Base-by-base conservation (phyloP, 2,113 vertebrate genomes). In the Girardinichthys multiradiatus region DNA sequence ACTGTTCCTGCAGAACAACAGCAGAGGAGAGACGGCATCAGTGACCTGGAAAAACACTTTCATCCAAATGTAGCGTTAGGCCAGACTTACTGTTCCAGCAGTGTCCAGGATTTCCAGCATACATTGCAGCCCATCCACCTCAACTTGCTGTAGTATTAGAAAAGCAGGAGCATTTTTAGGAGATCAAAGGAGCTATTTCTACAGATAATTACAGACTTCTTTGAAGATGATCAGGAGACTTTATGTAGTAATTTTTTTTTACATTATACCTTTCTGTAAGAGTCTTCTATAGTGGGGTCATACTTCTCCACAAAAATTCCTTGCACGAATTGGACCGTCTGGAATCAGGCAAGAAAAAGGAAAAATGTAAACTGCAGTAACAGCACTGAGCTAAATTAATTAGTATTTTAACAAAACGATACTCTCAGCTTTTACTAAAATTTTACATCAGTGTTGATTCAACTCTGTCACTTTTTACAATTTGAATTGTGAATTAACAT, bases 281-380 rank as follows among this genome's bases (percentile, higher is more conserved):
- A 99, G 86, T 99, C 98, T 95, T 99, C 98, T 96, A 99, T 99
- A 95, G 98, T 99, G 81, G 98, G 98, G 87, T 99, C 98, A 90
- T 99, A 99, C 88, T 99, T 99, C 92, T 99, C 98, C 90, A 99
- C 98, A 94, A 99, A 99, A 94, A 99, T 99, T 93, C 98, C 98
- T 94, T 99, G 98, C 94, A 99, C 98, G 84, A 99, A 99, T 77
- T 99, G 98, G 90, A 99, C 98, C 77, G 98, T 99, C 98, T 99
- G 83, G 72, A 87, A 75, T 74, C 42, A 28, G 82, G 1, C 77
- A 82, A 35, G 11, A 24, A 76, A 28, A 17, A n/a, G 26, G 26
- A 39, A 10, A 39, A 21, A 15, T n/a, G 35, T 54, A 24, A n/a
- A 54, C 6, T 7, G 1, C 0, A 10, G 19, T n/a, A 15, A 27